These are phyloP conservation scores for Amblyraja radiata DNA, from an alignment of 2,797 vertebrate genomes.

Conservation along the genomic window DNA sequence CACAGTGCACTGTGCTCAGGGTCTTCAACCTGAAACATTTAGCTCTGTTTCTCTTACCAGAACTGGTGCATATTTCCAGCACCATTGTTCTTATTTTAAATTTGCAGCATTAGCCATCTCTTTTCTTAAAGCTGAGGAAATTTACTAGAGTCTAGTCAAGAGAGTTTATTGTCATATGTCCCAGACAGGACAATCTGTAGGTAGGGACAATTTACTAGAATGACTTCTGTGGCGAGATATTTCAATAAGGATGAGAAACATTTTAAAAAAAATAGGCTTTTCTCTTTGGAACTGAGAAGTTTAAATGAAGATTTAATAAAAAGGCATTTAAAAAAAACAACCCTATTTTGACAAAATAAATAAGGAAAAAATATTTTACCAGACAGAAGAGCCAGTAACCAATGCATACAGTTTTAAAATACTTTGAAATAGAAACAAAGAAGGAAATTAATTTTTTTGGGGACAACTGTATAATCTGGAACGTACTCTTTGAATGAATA, in stretches of 20 bases:
- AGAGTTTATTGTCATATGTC: too few species aligned
- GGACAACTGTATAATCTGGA: neutral
- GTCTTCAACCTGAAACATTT: too few species aligned
- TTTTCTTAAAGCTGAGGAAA: neutral
- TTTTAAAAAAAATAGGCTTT: neutral
- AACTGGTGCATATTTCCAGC: too few species aligned
- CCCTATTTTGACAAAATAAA: neutral
- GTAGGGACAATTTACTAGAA: neutral
- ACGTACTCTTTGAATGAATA: neutral
- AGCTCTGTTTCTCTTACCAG: too few species aligned
- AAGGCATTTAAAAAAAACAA: neutral
- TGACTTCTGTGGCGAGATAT: neutral
- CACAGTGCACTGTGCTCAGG: too few species aligned
- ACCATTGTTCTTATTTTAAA: too few species aligned
- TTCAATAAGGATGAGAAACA: neutral
- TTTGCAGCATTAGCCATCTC: too few species aligned
- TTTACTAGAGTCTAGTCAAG: neutral
- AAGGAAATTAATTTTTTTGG: neutral
- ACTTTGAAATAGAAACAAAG: neutral
- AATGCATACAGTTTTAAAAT: neutral
- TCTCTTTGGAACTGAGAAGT: neutral
- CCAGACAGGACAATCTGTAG: too few species aligned
- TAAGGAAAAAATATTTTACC: neutral
- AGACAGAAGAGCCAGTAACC: neutral
- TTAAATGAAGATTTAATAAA: neutral